phyloP scores from a whole-genome alignment of 2,888 invertebrate species.

The Nebria brevicollis region DNA sequence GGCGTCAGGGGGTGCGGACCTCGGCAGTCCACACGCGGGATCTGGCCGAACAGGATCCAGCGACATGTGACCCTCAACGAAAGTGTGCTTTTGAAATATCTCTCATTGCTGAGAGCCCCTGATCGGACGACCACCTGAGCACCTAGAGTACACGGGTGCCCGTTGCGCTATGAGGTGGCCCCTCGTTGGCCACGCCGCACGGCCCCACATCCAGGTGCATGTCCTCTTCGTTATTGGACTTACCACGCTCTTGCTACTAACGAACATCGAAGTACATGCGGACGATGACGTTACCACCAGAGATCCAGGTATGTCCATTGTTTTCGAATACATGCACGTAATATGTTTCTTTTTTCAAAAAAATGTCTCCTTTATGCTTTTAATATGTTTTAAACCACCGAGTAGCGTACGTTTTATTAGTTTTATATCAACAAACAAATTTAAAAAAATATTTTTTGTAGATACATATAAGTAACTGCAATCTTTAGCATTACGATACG shows the following conservation, averaged over 20 bases:
- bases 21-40: background rate
- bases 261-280: background rate
- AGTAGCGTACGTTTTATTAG: too few species aligned
- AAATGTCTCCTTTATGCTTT: too few species aligned
- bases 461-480: too few species aligned
- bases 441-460: too few species aligned
- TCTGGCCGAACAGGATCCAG: background rate
- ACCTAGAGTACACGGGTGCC: background rate
- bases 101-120: background rate
- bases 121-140: background rate
- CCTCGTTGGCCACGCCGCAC: conserved; percentile 13
- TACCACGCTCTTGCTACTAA: background rate
- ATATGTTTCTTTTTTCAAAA: too few species aligned
- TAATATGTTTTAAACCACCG: too few species aligned
- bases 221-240: background rate
- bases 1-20: background rate
- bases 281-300: background rate
- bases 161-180: conserved; percentile 17
- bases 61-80: background rate
- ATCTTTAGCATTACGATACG: too few species aligned
- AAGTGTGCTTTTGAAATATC: background rate
- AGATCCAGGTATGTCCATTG: background rate
- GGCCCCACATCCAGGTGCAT: conserved; percentile 3
- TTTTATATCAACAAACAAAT: too few species aligned
- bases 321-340: too few species aligned